Evolutionary conservation across 2,888 invertebrate species (phyloP), one percentile per base, ranked within the genome.

Genomic region (Lycia hirtaria): DNA sequence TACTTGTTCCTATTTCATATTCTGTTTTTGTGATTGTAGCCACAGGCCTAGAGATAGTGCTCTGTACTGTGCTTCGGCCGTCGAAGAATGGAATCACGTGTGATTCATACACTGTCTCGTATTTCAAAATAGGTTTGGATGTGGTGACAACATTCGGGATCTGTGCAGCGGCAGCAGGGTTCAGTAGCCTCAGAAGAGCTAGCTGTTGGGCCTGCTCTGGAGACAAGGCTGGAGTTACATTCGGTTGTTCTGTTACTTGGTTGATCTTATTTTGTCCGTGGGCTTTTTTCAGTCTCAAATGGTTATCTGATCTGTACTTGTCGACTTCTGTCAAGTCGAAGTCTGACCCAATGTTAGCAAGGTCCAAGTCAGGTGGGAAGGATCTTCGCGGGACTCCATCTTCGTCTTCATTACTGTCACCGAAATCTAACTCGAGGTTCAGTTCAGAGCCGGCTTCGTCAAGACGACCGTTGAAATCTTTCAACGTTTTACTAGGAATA

Each of bases 381-480:
- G 93, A 92, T 12, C 92, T 84, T 33, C 92, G 83, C 2, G 82
- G 80, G 45, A 87, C 83, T 33, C 88, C 90, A 22, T 93, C 88
- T 78, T 93, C 92, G 19, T 94, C 93, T 66, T 96, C 95, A 68
- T 95, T 95, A 60, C 96, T 95, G 70, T 97, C 97, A 0, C 96
- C 96, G 67, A 97, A 97, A 72, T 97, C 97, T 44, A 97, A 92
- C 76, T 97, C 97, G 37, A 97, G 86, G 79, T 97, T 96, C 15
- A 97, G 83, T 84, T 97, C 97, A 1, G 97, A 96, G 3, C 97
- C 97, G 10, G 97, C 97, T 83, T 97, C 97, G 73, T 97, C 97
- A 38, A 98, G 92, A 55, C 95, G 95, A 49, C 96, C 96, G 74
- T 97, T 97, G 81, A 97, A 97, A 81, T 98, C 97, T 74, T 97